Evolutionary conservation across 2,797 vertebrate species (phyloP).

Genomic region (Leucoraja ocellata): DNA sequence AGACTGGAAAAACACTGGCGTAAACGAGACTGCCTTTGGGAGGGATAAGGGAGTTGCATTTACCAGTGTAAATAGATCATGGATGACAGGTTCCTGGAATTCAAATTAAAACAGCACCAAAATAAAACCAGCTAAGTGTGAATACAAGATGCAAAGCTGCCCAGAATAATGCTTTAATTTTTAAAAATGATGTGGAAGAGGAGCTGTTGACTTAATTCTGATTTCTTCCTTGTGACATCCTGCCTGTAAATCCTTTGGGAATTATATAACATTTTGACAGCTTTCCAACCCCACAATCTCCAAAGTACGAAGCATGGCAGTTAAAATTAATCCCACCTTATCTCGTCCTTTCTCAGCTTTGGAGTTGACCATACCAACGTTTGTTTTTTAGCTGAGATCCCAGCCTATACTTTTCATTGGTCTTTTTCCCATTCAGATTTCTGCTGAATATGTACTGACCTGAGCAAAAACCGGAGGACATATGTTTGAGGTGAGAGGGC

Average conservation of each 20-base stretch:
- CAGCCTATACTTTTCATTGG: no score
- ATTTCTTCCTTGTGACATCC: neutral
- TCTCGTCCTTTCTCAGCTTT: neutral
- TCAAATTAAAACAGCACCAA: conserved; percentile 27
- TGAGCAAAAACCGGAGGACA: neutral
- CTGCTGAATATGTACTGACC: neutral
- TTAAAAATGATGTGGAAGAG: neutral
- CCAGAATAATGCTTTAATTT: neutral
- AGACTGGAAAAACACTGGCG: conserved; percentile 8
- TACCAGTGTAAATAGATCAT: conserved; percentile 25
- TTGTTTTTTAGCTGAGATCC: neutral
- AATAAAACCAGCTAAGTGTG: conserved; percentile 23
- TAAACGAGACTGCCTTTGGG: neutral
- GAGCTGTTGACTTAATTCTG: neutral
- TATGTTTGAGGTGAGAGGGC: no score
- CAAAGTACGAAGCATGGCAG: neutral
- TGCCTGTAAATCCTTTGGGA: neutral
- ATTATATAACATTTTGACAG: neutral
- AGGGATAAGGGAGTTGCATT: conserved; percentile 33
- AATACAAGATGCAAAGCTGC: neutral
- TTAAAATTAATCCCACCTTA: no score
- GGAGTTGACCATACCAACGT: no score
- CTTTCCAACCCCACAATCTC: neutral
- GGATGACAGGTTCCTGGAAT: conserved; percentile 21
- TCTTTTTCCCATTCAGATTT: neutral